Percentiles rank a stretch among this genome's conserved stretches.
These are phyloP conservation scores for Aphidius colemani DNA, from an alignment of 2,888 invertebrate genomes.

Conservation along the genomic window DNA sequence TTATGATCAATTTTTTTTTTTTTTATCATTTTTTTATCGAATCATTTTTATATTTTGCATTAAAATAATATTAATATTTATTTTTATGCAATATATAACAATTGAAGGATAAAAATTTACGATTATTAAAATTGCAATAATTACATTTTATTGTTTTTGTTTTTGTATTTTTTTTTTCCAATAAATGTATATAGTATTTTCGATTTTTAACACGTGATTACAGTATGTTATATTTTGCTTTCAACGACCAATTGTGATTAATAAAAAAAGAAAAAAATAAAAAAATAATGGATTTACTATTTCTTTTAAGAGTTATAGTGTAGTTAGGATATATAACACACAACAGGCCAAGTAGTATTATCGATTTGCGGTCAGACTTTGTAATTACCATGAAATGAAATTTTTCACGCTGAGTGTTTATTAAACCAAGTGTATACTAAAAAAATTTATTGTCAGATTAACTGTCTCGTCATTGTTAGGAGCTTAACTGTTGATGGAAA, in stretches of 20 bases:
- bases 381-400: conserved; percentile 18
- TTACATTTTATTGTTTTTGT: no score
- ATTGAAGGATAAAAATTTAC: no score
- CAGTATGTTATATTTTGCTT: no score
- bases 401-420: background rate
- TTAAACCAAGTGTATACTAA: conserved; percentile 15
- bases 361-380: conserved; percentile 18
- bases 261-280: conserved; percentile 1
- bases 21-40: background rate
- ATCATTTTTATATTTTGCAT: no score
- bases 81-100: no score
- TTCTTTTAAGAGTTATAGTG: background rate
- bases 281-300: no score
- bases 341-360: conserved; percentile 19
- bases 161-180: no score
- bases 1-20: background rate
- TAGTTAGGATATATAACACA: conserved; percentile 5
- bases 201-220: no score
- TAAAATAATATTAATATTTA: no score
- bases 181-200: no score
- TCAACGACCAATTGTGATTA: background rate
- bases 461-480: conserved; percentile 3
- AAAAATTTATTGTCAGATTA: conserved; percentile 20
- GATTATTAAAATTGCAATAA: no score
- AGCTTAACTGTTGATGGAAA: conserved; percentile 6